Base-by-base conservation (phyloP, 1,140 invertebrate genomes). In the Drosophila repleta region DNA sequence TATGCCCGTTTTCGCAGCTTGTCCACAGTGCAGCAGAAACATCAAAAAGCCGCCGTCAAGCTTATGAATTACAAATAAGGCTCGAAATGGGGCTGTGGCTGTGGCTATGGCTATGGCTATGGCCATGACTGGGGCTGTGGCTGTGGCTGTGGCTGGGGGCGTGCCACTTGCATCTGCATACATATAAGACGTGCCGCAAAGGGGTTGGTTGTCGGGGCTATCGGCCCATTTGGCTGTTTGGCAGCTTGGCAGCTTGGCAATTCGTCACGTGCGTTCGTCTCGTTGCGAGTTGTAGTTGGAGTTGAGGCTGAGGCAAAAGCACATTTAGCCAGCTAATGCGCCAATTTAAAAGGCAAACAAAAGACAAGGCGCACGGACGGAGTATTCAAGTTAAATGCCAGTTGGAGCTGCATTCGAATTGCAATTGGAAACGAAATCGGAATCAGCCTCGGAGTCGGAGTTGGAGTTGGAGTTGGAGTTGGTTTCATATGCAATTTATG, bases 21-120 rank as follows among this genome's bases (percentile, higher is more conserved):
- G 8, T 24, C 4, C 4, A 46, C 45, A 46, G 49, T 15, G 46
- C 8, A 11, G 11, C 13, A 55, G 13, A 51, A 53, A 64, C 57
- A 63, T 67, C 69, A 76, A 87, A 85, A 75, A 72, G 82, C 62
- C 70, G 82, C 82, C 82, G 82, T 85, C 82, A 57, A 78, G 67
- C 78, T 87, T 85, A 87, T 85, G 82, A 85, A 85, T 85, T 87
- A 85, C 82, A 85, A 85, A 85, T 82, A 71, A 78, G 68, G 64
- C 69, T 75, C 4, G 29, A 29, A 15, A 8, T 21, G 46, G n/a
- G 7, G 0, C 48, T 52, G 49, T 26, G 4, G 8, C 48, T 26
- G 8, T 6, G 24, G 24, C 24, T 26, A 26, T 26, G 4, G 8
- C 48, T 21, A 11, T 5, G 13, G 17, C 11, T 2, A 45, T 37